Evolutionary conservation across 2,113 vertebrate genomes (phyloP), one percentile per base, ranked within the genome.

Genomic region (Irena cyanogastra): DNA sequence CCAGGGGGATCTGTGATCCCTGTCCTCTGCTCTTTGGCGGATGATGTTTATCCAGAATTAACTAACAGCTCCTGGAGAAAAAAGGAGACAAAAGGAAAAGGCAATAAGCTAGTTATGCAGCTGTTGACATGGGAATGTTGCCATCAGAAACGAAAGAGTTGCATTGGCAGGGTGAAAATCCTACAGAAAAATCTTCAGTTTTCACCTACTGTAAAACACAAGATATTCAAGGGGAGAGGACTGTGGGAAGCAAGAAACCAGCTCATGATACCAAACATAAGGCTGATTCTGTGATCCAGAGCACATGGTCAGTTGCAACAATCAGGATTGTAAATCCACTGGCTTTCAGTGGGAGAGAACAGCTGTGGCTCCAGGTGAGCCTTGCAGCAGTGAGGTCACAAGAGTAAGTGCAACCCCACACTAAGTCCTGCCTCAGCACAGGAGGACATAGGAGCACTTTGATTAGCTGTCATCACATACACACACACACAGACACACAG

Each of bases 31-130:
- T 95, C 74, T 93, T 77, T 61, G 47, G 42, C 1, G 15, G 69
- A 71, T 64, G 84, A 80, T 13, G 33, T 75, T 95, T 96, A 97
- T 94, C 91, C 96, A 53, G 94, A 95, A 83, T 97, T 96, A 81
- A 97, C 88, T 61, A 97, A 93, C 72, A 97, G 92, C 86, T 94
- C 97, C 97, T 97, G 76, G 35, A 93, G 41, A 65, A 80, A 63
- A 83, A 93, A 76, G 37, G 39, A 92, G 60, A 95, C 52, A 96
- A 92, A 94, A 79, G 41, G 66, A 84, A 90, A 91, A 94, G 26
- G 33, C 44, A 87, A 44, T 8, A 71, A 57, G 60, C 78, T 82
- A 75, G 33, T 87, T 60, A 68, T 9, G 31, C 52, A 87, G 64
- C 28, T 87, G 47, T 59, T 78, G 41, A 69, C 37, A 42, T 8